A percentile compares a stretch with the other conserved stretches of the same genome.
phyloP scores from a whole-genome alignment of 2,113 vertebrate species.

The Panthera tigris region DNA sequence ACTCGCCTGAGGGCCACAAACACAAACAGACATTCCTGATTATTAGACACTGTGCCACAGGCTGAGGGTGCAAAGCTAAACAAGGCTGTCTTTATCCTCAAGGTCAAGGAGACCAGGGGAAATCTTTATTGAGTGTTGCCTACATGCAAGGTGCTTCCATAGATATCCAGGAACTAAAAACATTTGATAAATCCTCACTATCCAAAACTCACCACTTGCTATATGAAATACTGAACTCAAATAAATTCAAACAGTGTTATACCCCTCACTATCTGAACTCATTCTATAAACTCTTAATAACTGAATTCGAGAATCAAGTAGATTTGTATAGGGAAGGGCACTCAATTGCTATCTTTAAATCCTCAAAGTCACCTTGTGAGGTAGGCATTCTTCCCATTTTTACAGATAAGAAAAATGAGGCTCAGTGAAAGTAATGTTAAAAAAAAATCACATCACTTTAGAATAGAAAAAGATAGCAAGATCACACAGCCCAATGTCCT shows the following conservation, averaged over 20 bases:
- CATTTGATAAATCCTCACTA: not conserved
- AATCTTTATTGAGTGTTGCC: not conserved
- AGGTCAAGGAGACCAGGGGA: not conserved
- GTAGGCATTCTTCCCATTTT: conserved; percentile 36
- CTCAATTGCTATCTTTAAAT: not conserved
- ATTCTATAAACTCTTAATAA: not conserved
- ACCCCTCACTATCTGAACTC: not conserved
- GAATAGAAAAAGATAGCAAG: not conserved
- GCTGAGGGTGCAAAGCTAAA: not conserved
- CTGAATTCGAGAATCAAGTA: not conserved
- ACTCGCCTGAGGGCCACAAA: not conserved
- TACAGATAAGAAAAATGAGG: conserved; percentile 39
- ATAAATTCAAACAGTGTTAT: not conserved
- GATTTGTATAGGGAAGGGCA: not conserved
- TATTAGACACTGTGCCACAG: not conserved
- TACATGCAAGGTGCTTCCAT: not conserved
- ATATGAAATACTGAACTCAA: not conserved
- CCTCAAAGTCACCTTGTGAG: conserved; percentile 35
- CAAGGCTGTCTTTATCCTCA: not conserved
- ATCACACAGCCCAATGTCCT: not conserved
- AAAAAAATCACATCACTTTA: not conserved
- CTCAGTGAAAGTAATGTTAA: not conserved
- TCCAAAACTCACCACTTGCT: not conserved
- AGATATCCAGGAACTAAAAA: not conserved
- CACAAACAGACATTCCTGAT: not conserved